Evolutionary conservation across 2,113 vertebrate genomes (phyloP).

Genomic region (Paramormyrops kingsleyae): DNA sequence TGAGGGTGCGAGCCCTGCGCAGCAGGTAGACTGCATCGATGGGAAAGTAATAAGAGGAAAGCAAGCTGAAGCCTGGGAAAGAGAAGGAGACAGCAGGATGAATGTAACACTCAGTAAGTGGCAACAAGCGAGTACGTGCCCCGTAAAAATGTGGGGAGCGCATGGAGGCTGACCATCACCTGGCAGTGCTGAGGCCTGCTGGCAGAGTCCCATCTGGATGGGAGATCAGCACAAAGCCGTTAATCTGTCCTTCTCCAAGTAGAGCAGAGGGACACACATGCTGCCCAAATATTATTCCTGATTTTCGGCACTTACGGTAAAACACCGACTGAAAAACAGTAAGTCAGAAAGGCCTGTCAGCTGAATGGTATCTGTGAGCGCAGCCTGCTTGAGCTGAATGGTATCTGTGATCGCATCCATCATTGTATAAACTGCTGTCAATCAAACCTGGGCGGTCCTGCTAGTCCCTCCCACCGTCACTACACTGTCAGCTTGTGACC

Average conservation of each 20-base stretch:
- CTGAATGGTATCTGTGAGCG: neutral
- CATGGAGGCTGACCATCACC: neutral
- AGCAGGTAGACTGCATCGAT: neutral
- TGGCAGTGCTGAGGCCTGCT: neutral
- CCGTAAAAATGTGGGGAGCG: neutral
- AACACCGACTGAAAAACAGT: neutral
- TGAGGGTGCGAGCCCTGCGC: neutral
- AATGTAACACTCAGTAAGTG: neutral
- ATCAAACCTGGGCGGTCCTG: neutral
- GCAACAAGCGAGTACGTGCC: neutral
- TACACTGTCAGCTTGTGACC: neutral
- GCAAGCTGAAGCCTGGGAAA: neutral
- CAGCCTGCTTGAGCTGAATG: no score
- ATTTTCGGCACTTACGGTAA: constrained; percentile 16
- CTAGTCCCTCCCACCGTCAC: neutral
- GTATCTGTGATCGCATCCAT: neutral
- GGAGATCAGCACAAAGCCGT: constrained; percentile 13
- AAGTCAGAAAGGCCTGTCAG: constrained; percentile 18
- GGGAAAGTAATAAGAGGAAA: neutral
- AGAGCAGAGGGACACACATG: constrained; percentile 9
- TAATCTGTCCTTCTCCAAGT: constrained; percentile 25
- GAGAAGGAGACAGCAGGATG: neutral
- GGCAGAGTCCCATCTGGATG: constrained; percentile 23
- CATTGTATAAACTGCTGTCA: neutral
- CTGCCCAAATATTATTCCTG: constrained; percentile 27